These are phyloP conservation scores for Troides aeacus DNA, from an alignment of 2,888 invertebrate species.

Conservation along the genomic window DNA sequence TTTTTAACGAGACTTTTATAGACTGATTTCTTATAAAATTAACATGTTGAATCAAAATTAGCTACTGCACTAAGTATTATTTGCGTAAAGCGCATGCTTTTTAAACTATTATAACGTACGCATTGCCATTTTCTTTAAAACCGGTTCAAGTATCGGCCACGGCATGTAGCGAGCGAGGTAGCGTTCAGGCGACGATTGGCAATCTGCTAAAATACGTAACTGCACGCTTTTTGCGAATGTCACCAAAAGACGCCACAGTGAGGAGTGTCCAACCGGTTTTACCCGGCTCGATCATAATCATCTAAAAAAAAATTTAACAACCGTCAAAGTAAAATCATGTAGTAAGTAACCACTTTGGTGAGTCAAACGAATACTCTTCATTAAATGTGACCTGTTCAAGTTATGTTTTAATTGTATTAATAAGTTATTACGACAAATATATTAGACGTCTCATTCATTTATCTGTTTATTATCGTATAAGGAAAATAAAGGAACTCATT, in stretches of 20 bases:
- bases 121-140: slow-evolving; percentile 36
- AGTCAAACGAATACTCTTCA: slow-evolving; percentile 39
- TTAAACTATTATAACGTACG: slow-evolving; percentile 37
- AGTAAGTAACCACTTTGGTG: slow-evolving; percentile 50
- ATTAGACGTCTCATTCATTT: too few species aligned
- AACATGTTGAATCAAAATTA: too few species aligned
- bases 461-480: too few species aligned
- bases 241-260: slow-evolving; percentile 72
- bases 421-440: neutral
- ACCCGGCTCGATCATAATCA: slow-evolving; percentile 63
- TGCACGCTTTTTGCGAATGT: slow-evolving; percentile 75
- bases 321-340: slow-evolving; percentile 71
- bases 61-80: too few species aligned
- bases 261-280: slow-evolving; percentile 76
- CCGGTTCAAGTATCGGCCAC: slow-evolving; percentile 33
- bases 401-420: neutral
- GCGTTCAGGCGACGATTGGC: slow-evolving; percentile 55
- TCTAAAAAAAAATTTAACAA: slow-evolving; percentile 76
- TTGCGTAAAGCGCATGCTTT: neutral
- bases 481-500: too few species aligned
- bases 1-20: too few species aligned
- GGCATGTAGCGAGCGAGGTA: slow-evolving; percentile 14
- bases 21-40: too few species aligned
- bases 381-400: slow-evolving; percentile 1
- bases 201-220: slow-evolving; percentile 61